Evolutionary conservation across 2,113 vertebrate genomes (phyloP).

Genomic region (Salvelinus fontinalis): DNA sequence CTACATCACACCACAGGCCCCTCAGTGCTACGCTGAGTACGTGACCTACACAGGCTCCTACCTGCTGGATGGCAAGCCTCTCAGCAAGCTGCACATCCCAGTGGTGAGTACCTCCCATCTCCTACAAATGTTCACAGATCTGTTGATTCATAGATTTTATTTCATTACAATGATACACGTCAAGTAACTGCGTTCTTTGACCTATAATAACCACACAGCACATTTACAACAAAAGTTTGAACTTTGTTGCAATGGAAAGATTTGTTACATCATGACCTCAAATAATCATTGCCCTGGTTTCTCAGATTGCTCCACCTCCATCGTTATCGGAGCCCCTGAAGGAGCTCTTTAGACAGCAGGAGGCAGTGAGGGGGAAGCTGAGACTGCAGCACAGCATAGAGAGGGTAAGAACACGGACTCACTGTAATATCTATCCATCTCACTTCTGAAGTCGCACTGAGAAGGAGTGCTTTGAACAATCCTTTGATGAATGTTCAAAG

Average conservation of each 20-base stretch:
- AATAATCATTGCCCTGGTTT: slow-evolving; percentile 12
- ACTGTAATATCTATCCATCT: not conserved
- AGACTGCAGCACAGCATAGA: slow-evolving; percentile 98
- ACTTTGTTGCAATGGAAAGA: not conserved
- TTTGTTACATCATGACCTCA: not conserved
- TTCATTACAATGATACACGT: not conserved
- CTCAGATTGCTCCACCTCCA: slow-evolving; percentile 94
- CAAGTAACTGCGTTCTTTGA: not conserved
- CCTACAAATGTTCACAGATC: not conserved
- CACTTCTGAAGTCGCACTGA: not conserved
- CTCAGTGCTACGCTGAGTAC: slow-evolving; percentile 96
- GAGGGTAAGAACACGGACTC: slow-evolving; percentile 77
- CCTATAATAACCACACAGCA: not conserved
- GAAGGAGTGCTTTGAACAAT: slow-evolving; percentile 8
- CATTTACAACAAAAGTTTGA: no score
- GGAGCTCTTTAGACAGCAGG: slow-evolving; percentile 97
- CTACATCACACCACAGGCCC: slow-evolving; percentile 95
- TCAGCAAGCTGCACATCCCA: slow-evolving; percentile 99
- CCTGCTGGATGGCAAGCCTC: slow-evolving; percentile 93
- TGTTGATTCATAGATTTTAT: not conserved
- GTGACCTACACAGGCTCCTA: slow-evolving; percentile 98
- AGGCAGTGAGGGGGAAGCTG: slow-evolving; percentile 92
- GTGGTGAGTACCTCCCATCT: slow-evolving; percentile 81
- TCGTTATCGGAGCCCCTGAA: slow-evolving; percentile 95
- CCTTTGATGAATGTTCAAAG: slow-evolving; percentile 58